Evolutionary conservation across 2,797 vertebrate genomes (phyloP).

Genomic region (Lithobates pipiens): DNA sequence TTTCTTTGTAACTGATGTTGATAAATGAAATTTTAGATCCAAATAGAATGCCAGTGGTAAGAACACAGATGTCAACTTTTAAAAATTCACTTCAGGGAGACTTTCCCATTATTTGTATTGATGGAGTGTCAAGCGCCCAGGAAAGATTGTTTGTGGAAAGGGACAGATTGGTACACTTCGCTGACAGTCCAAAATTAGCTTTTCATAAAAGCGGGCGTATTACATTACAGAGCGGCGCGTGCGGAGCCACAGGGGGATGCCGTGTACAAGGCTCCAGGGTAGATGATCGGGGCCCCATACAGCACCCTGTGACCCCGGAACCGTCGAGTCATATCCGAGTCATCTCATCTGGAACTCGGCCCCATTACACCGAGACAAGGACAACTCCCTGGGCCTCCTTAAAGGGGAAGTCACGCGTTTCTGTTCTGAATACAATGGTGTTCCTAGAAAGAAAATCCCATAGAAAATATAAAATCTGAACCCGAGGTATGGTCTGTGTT

Average conservation of each 20-base stretch:
- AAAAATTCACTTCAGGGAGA: slow-evolving; percentile 58
- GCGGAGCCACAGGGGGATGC: slow-evolving; percentile 40
- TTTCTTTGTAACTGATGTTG: slow-evolving; percentile 45
- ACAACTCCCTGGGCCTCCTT: not conserved
- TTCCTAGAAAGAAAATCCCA: not conserved
- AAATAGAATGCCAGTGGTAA: slow-evolving; percentile 52
- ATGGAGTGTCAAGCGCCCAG: slow-evolving; percentile 51
- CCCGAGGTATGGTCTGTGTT: no score
- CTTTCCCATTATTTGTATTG: slow-evolving; percentile 59
- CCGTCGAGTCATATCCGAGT: slow-evolving; percentile 8
- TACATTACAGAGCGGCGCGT: slow-evolving; percentile 41
- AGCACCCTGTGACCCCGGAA: slow-evolving; percentile 26
- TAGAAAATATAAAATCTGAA: not conserved
- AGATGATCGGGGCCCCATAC: not conserved
- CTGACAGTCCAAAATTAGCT: slow-evolving; percentile 56
- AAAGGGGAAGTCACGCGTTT: not conserved
- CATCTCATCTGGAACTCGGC: slow-evolving; percentile 21
- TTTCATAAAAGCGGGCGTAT: slow-evolving; percentile 55
- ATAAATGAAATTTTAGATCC: slow-evolving; percentile 52
- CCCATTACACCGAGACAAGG: not conserved
- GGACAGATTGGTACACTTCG: slow-evolving; percentile 49
- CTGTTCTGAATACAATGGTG: not conserved
- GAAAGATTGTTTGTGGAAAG: slow-evolving; percentile 53
- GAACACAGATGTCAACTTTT: slow-evolving; percentile 58
- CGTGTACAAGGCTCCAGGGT: not conserved